phyloP scores from a whole-genome alignment of 2,113 vertebrate species.

The Ascaphus truei region DNA sequence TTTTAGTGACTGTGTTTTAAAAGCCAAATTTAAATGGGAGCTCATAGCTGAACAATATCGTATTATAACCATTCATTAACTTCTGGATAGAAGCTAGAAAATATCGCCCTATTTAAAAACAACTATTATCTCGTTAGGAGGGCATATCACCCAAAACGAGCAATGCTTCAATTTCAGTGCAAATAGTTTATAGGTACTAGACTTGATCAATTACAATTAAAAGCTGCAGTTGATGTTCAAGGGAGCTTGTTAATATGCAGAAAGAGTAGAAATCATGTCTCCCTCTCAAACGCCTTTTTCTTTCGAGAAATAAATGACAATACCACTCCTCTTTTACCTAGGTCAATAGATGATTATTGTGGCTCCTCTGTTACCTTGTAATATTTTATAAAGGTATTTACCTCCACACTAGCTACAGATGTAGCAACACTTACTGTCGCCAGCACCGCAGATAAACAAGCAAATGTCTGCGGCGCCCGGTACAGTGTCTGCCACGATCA shows the following conservation, averaged over 20 bases:
- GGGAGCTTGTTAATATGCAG: background rate
- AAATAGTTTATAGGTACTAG: background rate
- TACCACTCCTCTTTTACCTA: background rate
- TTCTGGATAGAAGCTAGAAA: constrained; percentile 5
- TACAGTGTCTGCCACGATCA: too few relatives aligned
- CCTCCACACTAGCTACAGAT: too few relatives aligned
- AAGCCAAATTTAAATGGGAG: constrained; percentile 10
- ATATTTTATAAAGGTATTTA: background rate
- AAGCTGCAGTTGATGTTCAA: background rate
- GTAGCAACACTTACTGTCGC: too few relatives aligned
- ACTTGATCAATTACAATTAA: constrained; percentile 8
- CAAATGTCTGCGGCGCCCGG: too few relatives aligned
- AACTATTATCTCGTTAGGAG: constrained; percentile 21
- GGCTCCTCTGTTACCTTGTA: background rate
- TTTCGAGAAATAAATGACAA: background rate
- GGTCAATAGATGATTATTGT: too few relatives aligned
- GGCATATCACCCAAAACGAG: constrained; percentile 12
- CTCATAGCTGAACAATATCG: background rate
- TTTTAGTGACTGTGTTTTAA: background rate
- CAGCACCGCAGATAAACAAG: too few relatives aligned
- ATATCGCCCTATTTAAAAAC: background rate
- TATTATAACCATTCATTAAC: constrained; percentile 15
- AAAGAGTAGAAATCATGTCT: background rate
- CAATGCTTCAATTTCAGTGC: background rate
- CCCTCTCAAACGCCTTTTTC: background rate